Conservation (phyloP, 2,797 vertebrate genomes). For the Phoxinus dragarum region DNA sequence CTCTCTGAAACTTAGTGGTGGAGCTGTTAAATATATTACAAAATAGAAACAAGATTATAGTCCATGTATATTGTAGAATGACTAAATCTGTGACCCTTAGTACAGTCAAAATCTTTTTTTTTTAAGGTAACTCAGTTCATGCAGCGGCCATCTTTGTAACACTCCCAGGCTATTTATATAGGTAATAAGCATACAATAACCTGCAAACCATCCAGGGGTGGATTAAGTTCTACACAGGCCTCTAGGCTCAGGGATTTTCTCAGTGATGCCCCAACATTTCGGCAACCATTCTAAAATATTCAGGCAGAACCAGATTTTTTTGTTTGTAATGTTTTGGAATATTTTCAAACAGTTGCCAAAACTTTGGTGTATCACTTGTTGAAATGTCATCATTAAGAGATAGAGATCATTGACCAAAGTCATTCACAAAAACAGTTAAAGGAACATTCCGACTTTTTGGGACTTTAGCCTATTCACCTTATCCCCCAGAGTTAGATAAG, state of each 20-base stretch:
- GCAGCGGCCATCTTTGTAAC: background rate
- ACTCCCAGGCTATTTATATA: background rate
- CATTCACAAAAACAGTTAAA: background rate
- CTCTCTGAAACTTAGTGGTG: slow-evolving; percentile 17
- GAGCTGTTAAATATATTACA: background rate
- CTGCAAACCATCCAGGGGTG: background rate
- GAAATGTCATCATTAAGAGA: background rate
- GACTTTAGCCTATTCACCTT: too few relatives aligned
- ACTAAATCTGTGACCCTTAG: background rate
- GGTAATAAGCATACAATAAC: background rate
- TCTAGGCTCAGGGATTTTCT: background rate
- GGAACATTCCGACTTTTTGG: too few relatives aligned
- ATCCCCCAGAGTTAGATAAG: too few relatives aligned
- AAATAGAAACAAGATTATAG: background rate
- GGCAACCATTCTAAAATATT: background rate
- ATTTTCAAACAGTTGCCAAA: background rate
- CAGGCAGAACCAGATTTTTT: too few relatives aligned
- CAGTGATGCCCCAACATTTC: background rate
- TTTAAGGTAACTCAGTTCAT: background rate
- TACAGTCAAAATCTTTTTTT: background rate
- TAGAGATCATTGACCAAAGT: background rate
- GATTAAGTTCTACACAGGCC: background rate
- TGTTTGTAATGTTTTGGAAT: too few relatives aligned
- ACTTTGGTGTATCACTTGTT: background rate
- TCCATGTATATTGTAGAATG: background rate